Base-by-base conservation (phyloP, 2,888 invertebrate species). In the Coelinius sp. region DNA sequence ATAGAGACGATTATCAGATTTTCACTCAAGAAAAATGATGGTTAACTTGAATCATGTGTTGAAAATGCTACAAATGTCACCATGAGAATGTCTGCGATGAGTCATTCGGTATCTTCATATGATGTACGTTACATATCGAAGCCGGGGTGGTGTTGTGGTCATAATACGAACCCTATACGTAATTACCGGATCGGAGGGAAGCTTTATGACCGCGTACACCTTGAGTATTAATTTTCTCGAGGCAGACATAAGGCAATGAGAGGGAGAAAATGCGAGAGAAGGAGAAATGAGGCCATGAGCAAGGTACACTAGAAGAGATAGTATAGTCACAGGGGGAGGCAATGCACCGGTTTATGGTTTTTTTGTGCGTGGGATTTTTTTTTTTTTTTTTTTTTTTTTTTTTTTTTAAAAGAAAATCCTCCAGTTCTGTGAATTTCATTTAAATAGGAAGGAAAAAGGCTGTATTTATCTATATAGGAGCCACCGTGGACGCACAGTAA, bases 141-240 rank as follows among this genome's bases (percentile, higher is more conserved):
- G 56, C 68, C 35, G 69, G 68, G 73, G 46, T 64, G 74, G 75
- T 70, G 72, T 77, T 78, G 77, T 76, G 81, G 77, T 75, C 77
- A 81, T 78, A 81, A 79, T 77, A 77, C 80, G 68, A 79, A 76
- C 75, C 76, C 78, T 75, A 70, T 78, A 81, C 82, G 82, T 84
- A 84, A 84, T 85, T 85, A 83, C 85, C 82, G 83, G 84, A 83
- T 84, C 83, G 82, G 82, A 77, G 80, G 80, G 82, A 85, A 85
- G 83, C 85, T 85, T 85, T 85, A 85, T 82, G 83, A 80, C 79
- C 80, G 71, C 75, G 79, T 80, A 80, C 80, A 81, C 75, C 77
- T 70, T 76, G 82, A 81, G 84, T 84, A 85, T 85, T 85, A 85
- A 85, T 86, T 85, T 84, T 80, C 82, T 85, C 81, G 22, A 38